Evolutionary conservation across 2,888 invertebrate genomes (phyloP).

Genomic region (Unio pictorum): DNA sequence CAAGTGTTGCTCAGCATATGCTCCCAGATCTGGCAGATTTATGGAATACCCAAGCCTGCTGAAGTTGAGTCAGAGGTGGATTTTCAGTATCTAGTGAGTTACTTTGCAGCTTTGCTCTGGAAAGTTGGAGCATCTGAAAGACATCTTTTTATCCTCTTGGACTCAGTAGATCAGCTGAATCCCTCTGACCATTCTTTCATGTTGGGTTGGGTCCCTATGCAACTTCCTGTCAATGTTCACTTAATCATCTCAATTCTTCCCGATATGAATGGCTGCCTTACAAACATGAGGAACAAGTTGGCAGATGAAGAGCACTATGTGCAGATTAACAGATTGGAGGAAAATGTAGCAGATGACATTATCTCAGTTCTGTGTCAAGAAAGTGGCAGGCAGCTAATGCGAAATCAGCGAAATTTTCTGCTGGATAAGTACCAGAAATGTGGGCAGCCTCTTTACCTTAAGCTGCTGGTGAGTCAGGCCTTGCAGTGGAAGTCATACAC

Average conservation of each 20-base stretch:
- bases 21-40: conserved; percentile 50
- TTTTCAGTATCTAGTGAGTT: conserved; percentile 45
- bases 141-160: conserved; percentile 59
- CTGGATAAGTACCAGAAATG: conserved; percentile 38
- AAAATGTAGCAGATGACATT: conserved; percentile 34
- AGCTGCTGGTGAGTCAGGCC: conserved; percentile 49
- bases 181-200: conserved; percentile 47
- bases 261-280: conserved; percentile 34
- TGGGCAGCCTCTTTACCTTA: conserved; percentile 55
- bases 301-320: conserved; percentile 36
- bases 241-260: conserved; percentile 55
- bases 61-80: conserved; percentile 49
- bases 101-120: conserved; percentile 53
- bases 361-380: conserved; percentile 31
- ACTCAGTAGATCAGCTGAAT: conserved; percentile 59
- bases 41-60: conserved; percentile 30
- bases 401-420: conserved; percentile 45
- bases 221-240: conserved; percentile 48
- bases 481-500: conserved; percentile 56
- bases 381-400: conserved; percentile 37
- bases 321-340: conserved; percentile 37
- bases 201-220: conserved; percentile 55
- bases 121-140: conserved; percentile 35
- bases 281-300: conserved; percentile 32
- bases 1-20: conserved; percentile 44